phyloP scores from a whole-genome alignment of 2,113 vertebrate species.

The Leptobrachium leishanense region DNA sequence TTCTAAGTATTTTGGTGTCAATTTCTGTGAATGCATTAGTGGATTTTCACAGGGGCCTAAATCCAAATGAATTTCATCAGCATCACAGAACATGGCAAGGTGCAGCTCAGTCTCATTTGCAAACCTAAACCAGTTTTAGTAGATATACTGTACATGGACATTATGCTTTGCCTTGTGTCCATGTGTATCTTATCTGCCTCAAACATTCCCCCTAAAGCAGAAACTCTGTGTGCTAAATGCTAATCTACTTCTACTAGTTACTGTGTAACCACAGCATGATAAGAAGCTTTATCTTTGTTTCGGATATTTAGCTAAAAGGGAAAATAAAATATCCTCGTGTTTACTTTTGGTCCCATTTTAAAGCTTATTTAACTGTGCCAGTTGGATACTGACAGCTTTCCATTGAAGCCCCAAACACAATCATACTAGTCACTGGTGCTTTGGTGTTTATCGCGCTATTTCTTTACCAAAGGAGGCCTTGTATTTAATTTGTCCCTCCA shows the following conservation, averaged over 20 bases:
- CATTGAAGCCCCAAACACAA: neutral
- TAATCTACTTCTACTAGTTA: neutral
- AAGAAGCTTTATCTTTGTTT: neutral
- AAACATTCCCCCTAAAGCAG: neutral
- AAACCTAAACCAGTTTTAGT: too few relatives aligned
- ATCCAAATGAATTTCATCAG: too few relatives aligned
- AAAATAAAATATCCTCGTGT: neutral
- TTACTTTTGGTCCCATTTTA: neutral
- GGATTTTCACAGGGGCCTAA: too few relatives aligned
- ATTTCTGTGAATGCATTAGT: too few relatives aligned
- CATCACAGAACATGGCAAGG: too few relatives aligned
- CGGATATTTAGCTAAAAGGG: neutral
- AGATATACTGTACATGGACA: too few relatives aligned
- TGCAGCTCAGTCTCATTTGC: too few relatives aligned
- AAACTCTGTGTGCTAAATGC: neutral
- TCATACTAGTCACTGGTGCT: constrained; percentile 18
- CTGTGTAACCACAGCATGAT: neutral
- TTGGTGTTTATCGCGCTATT: constrained; percentile 4
- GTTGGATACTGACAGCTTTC: neutral
- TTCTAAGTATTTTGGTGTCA: too few relatives aligned
- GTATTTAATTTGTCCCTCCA: neutral
- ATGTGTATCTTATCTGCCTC: too few relatives aligned
- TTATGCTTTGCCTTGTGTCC: too few relatives aligned
- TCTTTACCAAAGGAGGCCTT: constrained; percentile 1
- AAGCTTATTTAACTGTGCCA: neutral